Conservation (phyloP, 2,888 invertebrate species). For the Limnephilus rhombicus region DNA sequence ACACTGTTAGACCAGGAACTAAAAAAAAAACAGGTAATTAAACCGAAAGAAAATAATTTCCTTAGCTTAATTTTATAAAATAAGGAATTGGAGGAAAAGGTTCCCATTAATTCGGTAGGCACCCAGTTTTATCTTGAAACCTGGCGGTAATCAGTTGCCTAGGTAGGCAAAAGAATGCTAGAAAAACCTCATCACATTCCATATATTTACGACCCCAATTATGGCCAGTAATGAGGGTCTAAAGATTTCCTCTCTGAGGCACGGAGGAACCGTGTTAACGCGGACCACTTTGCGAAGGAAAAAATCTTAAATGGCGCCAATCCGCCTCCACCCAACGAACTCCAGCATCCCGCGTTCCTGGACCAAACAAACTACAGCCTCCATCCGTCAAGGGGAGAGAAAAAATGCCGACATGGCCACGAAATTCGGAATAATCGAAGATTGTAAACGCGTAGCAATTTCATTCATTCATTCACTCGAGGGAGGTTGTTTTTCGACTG, state of each 20-base stretch:
- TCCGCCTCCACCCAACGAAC: slow-evolving; percentile 45
- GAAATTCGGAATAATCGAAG: background rate
- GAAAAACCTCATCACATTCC: slow-evolving; percentile 27
- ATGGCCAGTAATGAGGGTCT: slow-evolving; percentile 33
- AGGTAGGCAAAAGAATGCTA: slow-evolving; percentile 40
- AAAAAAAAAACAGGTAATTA: background rate
- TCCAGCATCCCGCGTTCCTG: slow-evolving; percentile 46
- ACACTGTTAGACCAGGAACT: background rate
- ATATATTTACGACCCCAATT: slow-evolving; percentile 51
- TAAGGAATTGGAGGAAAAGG: slow-evolving; percentile 2
- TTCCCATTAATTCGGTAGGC: slow-evolving; percentile 11
- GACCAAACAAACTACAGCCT: slow-evolving; percentile 7
- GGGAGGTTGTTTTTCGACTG: background rate
- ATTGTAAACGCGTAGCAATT: background rate
- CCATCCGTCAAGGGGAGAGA: slow-evolving; percentile 14
- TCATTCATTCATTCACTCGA: background rate
- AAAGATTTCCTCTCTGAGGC: slow-evolving; percentile 52
- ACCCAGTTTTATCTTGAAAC: slow-evolving; percentile 13
- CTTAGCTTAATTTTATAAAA: background rate
- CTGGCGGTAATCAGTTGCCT: slow-evolving; percentile 42
- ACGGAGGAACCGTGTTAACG: slow-evolving; percentile 57
- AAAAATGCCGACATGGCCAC: slow-evolving; percentile 6
- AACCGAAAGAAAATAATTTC: background rate
- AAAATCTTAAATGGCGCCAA: slow-evolving; percentile 58
- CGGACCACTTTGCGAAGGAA: slow-evolving; percentile 47